Percentiles rank a stretch among this genome's conserved stretches.
Evolutionary conservation across 2,797 vertebrate genomes (phyloP).

Genomic region (Spheniscus humboldti): DNA sequence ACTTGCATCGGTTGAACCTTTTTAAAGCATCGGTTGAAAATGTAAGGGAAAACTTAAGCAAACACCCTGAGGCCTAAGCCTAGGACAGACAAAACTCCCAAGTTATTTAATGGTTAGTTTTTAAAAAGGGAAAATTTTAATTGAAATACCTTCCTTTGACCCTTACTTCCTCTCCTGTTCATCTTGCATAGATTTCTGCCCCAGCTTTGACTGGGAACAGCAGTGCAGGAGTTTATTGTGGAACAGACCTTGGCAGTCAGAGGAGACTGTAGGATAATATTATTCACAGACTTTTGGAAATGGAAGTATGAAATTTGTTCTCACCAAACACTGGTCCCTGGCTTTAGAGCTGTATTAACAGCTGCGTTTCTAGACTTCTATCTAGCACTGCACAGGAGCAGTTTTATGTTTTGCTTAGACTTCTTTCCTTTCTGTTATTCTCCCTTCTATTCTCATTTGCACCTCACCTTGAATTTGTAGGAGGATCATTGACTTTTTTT

Average conservation of each 20-base stretch:
- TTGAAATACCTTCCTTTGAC: neutral
- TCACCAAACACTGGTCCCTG: neutral
- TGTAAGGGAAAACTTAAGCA: neutral
- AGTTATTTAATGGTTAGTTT: neutral
- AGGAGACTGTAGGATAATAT: neutral
- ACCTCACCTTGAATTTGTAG: neutral
- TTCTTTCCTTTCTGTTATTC: neutral
- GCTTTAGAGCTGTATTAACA: neutral
- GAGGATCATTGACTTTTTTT: neutral
- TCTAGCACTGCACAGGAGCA: neutral
- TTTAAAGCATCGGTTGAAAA: neutral
- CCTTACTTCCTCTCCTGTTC: neutral
- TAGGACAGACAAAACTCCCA: neutral
- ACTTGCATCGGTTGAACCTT: neutral
- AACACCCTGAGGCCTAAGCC: neutral
- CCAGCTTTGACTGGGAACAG: neutral
- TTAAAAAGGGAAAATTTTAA: neutral
- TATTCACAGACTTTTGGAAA: neutral
- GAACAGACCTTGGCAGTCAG: neutral
- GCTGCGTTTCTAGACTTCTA: neutral
- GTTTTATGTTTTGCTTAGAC: neutral
- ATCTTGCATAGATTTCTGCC: neutral
- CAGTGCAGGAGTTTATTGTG: neutral
- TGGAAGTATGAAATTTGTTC: neutral
- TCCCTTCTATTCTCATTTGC: neutral